These are phyloP conservation scores for Virgularia gustaviana DNA, from an alignment of 92 coral and sea anemone species.

Conservation along the genomic window DNA sequence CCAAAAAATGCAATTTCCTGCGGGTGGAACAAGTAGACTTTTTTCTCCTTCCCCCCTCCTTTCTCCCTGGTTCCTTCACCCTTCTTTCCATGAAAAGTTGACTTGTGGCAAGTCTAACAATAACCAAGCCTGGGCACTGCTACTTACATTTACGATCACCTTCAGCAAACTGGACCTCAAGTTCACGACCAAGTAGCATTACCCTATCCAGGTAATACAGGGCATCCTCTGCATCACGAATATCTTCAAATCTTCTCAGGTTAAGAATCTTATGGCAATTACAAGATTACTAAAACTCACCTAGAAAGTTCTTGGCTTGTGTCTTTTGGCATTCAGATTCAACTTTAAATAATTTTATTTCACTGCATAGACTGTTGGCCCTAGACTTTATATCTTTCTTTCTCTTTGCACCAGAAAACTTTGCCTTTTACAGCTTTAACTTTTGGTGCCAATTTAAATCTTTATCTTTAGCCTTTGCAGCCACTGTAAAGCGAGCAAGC, in stretches of 20 bases:
- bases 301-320: slow-evolving; percentile 12
- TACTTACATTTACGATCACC: slow-evolving; percentile 98
- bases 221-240: slow-evolving; percentile 99
- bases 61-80: no score
- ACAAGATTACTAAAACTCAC: slow-evolving; percentile 22
- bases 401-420: no score
- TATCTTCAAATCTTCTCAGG: slow-evolving; percentile 99
- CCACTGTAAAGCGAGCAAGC: no score
- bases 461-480: slow-evolving; percentile 8
- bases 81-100: no score
- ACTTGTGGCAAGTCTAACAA: no score
- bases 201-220: slow-evolving; percentile 88
- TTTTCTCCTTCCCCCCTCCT: no score
- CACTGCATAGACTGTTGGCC: background rate
- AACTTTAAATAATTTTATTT: background rate
- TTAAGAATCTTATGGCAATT: no score
- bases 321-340: slow-evolving; percentile 6
- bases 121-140: background rate
- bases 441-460: slow-evolving; percentile 12
- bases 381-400: slow-evolving; percentile 18
- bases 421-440: background rate
- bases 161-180: slow-evolving; percentile 98
- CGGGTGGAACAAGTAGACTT: no score
- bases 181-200: slow-evolving; percentile 77
- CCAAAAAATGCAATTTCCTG: no score